Base-by-base conservation (phyloP, 2,797 vertebrate species). In the Anolis apletophallus region DNA sequence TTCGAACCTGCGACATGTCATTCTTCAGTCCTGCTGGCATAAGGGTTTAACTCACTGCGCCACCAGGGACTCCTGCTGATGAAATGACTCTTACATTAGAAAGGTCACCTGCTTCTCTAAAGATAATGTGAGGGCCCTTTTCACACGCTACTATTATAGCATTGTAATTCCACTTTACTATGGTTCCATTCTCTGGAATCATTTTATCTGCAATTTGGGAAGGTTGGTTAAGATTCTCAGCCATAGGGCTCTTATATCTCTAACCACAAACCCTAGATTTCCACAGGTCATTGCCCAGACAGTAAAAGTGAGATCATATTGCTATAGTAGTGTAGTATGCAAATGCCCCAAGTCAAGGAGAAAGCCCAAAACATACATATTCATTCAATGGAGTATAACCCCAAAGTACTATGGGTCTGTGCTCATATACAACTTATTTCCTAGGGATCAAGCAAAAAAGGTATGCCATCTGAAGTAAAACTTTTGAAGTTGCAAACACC, bases 391-490 rank as follows among this genome's bases (percentile, higher is more conserved):
- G 8, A 12, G 10, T 29, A 64, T 3, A 13, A 64, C 61, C 26
- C 7, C 73, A 68, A 32, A 72, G 26, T 19, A 71, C 40, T 79
- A 68, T 26, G 36, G n/a, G 34, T n/a, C 46, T 76, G 46, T 46
- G 23, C 5, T 46, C 21, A 54, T 40, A 14, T 21, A 26, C 16
- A 72, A 52, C 5, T 78, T 79, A 72, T 79, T 79, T 79, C 40
- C 46, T 68, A 72, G 5, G n/a, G 6, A 68, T 59, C 46, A 85
- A 87, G 84, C 72, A 40, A 17, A n/a, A 46, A 68, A 57, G 23
- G 2, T 16, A 55, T 0, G 10, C 92, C 91, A 80, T 46, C 46
- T 73, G 87, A 79, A 74, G 78, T 19, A 32, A 87, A 68, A 82
- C n/a, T 77, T 82, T n/a, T 67, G 34, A 79, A 64, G 23, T 29